Base-by-base conservation (phyloP, 2,888 invertebrate genomes). In the Pogonocherus hispidulus region DNA sequence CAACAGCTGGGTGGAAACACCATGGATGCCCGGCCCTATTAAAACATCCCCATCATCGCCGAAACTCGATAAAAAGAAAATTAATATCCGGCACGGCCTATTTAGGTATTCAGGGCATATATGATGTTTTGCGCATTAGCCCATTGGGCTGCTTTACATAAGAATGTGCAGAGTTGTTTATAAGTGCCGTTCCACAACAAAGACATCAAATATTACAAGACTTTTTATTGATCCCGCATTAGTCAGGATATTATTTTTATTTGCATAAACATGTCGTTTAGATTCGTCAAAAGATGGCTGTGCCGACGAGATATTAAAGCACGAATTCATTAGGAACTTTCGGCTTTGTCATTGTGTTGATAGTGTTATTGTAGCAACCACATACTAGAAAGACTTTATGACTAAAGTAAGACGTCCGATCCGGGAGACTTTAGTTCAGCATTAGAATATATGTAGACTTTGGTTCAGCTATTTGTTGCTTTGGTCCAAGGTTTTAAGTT, bases 1-100 rank as follows among this genome's bases (percentile, higher is more conserved):
- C 78, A 77, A 81, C 81, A 82, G 81, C 80, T 80, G 82, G 79
- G 77, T 67, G 69, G 73, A 66, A 55, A 69, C 66, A 22, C 67
- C 59, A 46, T 51, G 71, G 32, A 57, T 65, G 63, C 19, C 19
- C 66, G 41, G 72, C 76, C 71, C 67, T 71, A 73, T 72, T 74
- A 70, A 70, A 77, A 75, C 72, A 37, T 54, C 47, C 63, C 56
- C 67, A 67, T 67, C 72, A 68, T 72, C 67, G 37, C 46, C 63
- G 60, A 60, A 71, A 67, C 63, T 71, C 73, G 76, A 77, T 78
- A 76, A 79, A 79, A 79, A 78, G 75, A 75, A 77, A 78, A 72
- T 77, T 79, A 77, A 78, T 78, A 78, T 77, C 74, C 76, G 74
- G 69, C 66, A 66, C 60, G 51, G 68, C 65, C 68, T 69, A 62